A percentile compares a stretch with the other conserved stretches of the same genome.
Evolutionary conservation across 2,888 invertebrate species (phyloP).

Genomic region (Geophilus truncorum): DNA sequence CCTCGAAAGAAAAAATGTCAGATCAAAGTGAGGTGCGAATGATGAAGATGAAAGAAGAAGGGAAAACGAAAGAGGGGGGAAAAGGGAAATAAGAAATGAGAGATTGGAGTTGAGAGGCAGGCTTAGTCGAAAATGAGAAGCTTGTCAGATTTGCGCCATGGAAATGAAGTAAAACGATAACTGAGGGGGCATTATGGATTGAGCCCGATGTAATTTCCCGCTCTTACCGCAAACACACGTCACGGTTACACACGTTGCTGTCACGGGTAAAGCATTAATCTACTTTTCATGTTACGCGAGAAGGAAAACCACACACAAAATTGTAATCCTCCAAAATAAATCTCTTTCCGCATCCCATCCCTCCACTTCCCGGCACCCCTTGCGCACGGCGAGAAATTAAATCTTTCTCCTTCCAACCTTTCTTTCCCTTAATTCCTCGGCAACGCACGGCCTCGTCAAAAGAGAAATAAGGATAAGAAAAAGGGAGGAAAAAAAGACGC

Average conservation of each 20-base stretch:
- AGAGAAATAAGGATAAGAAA: neutral
- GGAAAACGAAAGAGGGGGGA: neutral
- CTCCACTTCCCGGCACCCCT: no score
- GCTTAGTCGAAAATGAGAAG: neutral
- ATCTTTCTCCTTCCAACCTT: neutral
- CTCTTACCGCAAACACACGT: conserved; percentile 9
- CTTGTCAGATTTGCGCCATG: neutral
- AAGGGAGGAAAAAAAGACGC: neutral
- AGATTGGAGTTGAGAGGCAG: neutral
- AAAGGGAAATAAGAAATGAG: neutral
- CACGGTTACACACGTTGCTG: conserved; percentile 8
- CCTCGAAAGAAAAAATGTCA: no score
- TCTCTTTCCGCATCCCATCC: no score
- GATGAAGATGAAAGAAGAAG: neutral
- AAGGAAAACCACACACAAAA: neutral
- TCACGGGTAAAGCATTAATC: conserved; percentile 3
- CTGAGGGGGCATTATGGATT: neutral
- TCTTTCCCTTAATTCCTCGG: neutral
- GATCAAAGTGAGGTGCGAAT: neutral
- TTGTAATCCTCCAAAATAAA: conserved; percentile 9
- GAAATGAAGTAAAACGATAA: conserved; percentile 25
- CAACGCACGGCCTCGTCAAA: neutral
- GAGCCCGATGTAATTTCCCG: neutral
- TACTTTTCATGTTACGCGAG: neutral
- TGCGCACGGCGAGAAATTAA: neutral